Conservation (phyloP, 2,797 vertebrate species). For the Betta splendens region DNA sequence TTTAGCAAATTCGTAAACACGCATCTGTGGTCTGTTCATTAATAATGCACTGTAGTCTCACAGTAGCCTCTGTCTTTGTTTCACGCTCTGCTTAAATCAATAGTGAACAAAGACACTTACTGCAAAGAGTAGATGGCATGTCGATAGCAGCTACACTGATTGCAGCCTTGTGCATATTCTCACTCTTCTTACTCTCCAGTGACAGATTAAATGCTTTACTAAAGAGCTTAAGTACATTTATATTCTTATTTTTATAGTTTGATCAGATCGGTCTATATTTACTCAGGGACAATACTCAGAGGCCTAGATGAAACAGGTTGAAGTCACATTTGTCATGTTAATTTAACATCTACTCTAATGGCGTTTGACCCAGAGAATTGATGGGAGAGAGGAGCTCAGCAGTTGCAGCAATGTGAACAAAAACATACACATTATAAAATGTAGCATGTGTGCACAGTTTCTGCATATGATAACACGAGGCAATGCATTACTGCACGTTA, state of each 20-base stretch:
- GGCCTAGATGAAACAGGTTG: background rate
- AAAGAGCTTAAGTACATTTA: conserved; percentile 1
- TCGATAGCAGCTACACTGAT: conserved; percentile 19
- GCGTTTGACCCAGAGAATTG: conserved; percentile 17
- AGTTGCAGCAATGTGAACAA: conserved; percentile 27
- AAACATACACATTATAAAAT: conserved; percentile 31
- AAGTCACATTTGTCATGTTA: conserved; percentile 9
- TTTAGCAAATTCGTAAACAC: conserved; percentile 3
- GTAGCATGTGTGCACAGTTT: conserved; percentile 13
- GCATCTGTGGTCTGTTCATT: conserved; percentile 24
- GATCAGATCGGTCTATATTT: background rate
- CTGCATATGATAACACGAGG: conserved; percentile 5
- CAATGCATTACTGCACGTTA: conserved; percentile 2
- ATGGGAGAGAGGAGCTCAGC: background rate
- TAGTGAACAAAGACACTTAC: conserved; percentile 42
- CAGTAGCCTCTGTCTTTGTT: conserved; percentile 10
- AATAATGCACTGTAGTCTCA: conserved; percentile 52
- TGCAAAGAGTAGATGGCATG: conserved; percentile 13
- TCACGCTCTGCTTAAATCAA: conserved; percentile 51
- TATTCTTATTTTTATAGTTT: conserved; percentile 2
- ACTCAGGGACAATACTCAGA: background rate
- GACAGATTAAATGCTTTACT: conserved; percentile 13
- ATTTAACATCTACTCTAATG: conserved; percentile 15
- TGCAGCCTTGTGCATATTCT: conserved; percentile 6
- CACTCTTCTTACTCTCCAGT: background rate